Evolutionary conservation across 30 jellyfish, hydroid and myxozoan species (phyloP).

Genomic region (Clytia hemisphaerica): DNA sequence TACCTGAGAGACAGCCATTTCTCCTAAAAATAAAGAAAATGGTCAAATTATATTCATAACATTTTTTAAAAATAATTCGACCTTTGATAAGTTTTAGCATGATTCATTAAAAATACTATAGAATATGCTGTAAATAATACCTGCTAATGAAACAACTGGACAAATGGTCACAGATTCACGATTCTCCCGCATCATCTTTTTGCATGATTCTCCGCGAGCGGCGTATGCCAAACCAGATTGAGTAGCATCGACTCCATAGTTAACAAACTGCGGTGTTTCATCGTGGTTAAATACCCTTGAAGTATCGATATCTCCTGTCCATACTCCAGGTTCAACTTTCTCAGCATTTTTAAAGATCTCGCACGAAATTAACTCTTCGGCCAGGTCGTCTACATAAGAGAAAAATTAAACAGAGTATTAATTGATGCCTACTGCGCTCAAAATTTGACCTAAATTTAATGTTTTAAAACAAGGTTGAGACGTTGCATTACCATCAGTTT

Average conservation of each 20-base stretch:
- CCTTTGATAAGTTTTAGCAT: no score
- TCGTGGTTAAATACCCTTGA: not conserved
- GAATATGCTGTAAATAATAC: no score
- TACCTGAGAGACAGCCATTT: conserved; percentile 15
- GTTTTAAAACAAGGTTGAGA: no score
- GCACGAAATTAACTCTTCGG: not conserved
- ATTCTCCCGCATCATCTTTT: not conserved
- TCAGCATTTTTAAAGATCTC: not conserved
- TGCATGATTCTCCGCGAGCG: conserved; percentile 14
- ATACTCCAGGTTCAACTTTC: conserved; percentile 10
- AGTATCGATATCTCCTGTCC: not conserved
- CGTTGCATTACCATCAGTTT: no score
- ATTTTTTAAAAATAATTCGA: no score
- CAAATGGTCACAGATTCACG: not conserved
- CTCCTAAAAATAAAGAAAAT: no score
- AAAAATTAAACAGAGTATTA: no score
- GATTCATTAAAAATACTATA: no score
- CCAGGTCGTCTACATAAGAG: not conserved
- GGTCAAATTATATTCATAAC: no score
- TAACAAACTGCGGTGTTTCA: not conserved
- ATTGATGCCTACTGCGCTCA: no score
- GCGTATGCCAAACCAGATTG: not conserved
- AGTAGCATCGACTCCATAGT: conserved; percentile 6
- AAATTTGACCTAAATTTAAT: no score
- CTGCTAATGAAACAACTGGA: no score